Conservation (phyloP, 2,797 vertebrate species). For the Erpetoichthys calabaricus region DNA sequence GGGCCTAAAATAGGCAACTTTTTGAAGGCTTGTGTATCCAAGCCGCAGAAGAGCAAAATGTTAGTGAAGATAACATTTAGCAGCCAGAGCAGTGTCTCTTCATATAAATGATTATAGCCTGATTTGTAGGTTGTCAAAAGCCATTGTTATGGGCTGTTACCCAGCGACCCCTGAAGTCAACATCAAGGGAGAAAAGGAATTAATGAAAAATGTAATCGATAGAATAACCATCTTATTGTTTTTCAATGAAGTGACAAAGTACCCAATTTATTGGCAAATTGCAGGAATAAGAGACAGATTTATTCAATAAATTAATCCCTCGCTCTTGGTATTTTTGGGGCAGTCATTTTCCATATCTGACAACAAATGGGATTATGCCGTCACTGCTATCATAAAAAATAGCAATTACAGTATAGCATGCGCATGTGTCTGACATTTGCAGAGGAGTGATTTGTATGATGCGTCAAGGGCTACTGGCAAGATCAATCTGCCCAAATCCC, state of each 20-base stretch:
- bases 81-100: too few species aligned
- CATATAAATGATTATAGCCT: background rate
- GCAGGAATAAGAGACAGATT: slow-evolving; percentile 16
- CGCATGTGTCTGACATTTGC: slow-evolving; percentile 56
- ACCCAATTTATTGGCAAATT: slow-evolving; percentile 20
- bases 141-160: slow-evolving; percentile 37
- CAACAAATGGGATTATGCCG: slow-evolving; percentile 39
- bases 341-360: slow-evolving; percentile 38
- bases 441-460: slow-evolving; percentile 60
- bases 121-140: slow-evolving; percentile 29
- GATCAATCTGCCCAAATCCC: slow-evolving; percentile 57
- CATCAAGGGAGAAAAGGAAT: slow-evolving; percentile 23
- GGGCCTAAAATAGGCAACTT: too few species aligned
- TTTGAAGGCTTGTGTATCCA: too few species aligned
- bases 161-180: slow-evolving; percentile 27
- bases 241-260: slow-evolving; percentile 28
- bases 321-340: slow-evolving; percentile 24
- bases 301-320: slow-evolving; percentile 16
- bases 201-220: slow-evolving; percentile 26
- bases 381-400: slow-evolving; percentile 37
- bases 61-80: too few species aligned
- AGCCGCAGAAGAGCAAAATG: too few species aligned
- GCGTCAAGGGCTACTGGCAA: slow-evolving; percentile 51
- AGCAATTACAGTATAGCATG: slow-evolving; percentile 57
- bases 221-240: slow-evolving; percentile 24